Conservation (phyloP, 2,888 invertebrate species). For the Leptinotarsa tumamoca region DNA sequence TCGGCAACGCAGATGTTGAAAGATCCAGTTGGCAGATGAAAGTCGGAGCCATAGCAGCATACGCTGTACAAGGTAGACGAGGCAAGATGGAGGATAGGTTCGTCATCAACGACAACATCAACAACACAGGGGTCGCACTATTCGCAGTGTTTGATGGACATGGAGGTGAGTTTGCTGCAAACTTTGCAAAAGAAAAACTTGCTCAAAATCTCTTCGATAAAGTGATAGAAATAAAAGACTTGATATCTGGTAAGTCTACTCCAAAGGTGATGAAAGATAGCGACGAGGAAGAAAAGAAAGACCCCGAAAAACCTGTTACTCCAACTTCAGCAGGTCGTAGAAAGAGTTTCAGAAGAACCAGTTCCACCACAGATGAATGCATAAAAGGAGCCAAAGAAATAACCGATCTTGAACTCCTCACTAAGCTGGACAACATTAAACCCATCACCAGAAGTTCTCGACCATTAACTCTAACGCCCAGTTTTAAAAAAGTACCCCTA, state of each 20-base stretch:
- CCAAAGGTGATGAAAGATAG: slow-evolving; percentile 57
- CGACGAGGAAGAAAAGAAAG: slow-evolving; percentile 68
- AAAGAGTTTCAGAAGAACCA: slow-evolving; percentile 77
- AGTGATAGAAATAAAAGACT: slow-evolving; percentile 79
- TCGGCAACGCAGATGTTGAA: slow-evolving; percentile 69
- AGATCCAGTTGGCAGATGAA: slow-evolving; percentile 81
- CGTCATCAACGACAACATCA: slow-evolving; percentile 87
- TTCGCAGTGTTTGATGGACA: slow-evolving; percentile 97
- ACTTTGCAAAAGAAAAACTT: slow-evolving; percentile 90
- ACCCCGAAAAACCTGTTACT: slow-evolving; percentile 62
- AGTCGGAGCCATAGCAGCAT: slow-evolving; percentile 83
- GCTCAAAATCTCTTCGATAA: slow-evolving; percentile 84
- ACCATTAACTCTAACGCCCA: slow-evolving; percentile 67
- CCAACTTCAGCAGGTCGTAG: slow-evolving; percentile 69
- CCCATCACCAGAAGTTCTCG: slow-evolving; percentile 74
- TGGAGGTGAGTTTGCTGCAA: slow-evolving; percentile 94
- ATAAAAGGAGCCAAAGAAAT: slow-evolving; percentile 68
- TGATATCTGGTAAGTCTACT: slow-evolving; percentile 71
- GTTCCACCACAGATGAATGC: slow-evolving; percentile 69
- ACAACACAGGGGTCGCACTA: slow-evolving; percentile 86
- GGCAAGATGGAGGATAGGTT: slow-evolving; percentile 96
- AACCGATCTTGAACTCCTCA: slow-evolving; percentile 77
- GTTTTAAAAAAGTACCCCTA: slow-evolving; percentile 67
- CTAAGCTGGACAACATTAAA: slow-evolving; percentile 71
- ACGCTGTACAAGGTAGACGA: slow-evolving; percentile 90